Evolutionary conservation across 1,140 invertebrate genomes (phyloP), one percentile per base, ranked within the genome.

Genomic region (Eueides isabella): DNA sequence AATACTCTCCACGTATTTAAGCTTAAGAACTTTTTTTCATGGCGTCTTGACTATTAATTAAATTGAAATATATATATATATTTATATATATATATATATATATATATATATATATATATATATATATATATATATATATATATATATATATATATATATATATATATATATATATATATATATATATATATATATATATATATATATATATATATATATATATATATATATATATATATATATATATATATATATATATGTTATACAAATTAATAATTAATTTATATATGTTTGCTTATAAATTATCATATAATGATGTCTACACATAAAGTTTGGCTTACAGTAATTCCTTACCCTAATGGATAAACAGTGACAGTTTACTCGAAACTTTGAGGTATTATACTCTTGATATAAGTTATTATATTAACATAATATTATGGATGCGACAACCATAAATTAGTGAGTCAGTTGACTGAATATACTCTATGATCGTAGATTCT

Each of bases 51-150:
- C n/a, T n/a, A n/a, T n/a, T n/a, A n/a, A n/a, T n/a, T n/a, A n/a
- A n/a, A n/a, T n/a, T n/a, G n/a, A n/a, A n/a, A n/a, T 44, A 44
- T n/a, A n/a, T n/a, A 44, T 44, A 44, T 44, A 5, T 6, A 14
- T n/a, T n/a, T n/a, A n/a, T 75, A 70, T 55, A 16, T 44, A n/a
- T n/a, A n/a, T 44, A 44, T n/a, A n/a, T n/a, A 44, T 44, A 44
- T 44, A 5, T 6, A 14, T n/a, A n/a, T 75, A 70, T 55, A 16
- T 44, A n/a, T n/a, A n/a, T 44, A 44, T n/a, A n/a, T n/a, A 44
- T 44, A 44, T 44, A 5, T 6, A 14, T n/a, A n/a, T 75, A 70
- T 55, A 16, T 44, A n/a, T n/a, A n/a, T 44, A 44, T n/a, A n/a
- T n/a, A 44, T 44, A 44, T 44, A 5, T 6, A 14, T n/a, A n/a